Evolutionary conservation across 1,140 invertebrate species (phyloP).

Genomic region (Venustaconcha ellipsiformis): DNA sequence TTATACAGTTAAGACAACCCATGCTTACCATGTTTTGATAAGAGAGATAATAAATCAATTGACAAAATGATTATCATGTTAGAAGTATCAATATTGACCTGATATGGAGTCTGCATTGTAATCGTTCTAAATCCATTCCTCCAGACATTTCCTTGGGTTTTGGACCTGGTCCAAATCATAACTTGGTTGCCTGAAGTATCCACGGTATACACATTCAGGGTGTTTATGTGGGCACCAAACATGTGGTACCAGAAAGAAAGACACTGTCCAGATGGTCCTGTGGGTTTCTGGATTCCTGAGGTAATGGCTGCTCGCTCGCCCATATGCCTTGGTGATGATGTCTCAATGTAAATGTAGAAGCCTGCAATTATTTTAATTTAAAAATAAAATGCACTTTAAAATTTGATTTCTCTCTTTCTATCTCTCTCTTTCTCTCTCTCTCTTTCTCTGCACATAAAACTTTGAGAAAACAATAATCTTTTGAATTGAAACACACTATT

Average conservation of each 20-base stretch:
- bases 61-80: too few species aligned
- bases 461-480: too few species aligned
- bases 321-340: slow-evolving; percentile 52
- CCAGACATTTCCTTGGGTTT: slow-evolving; percentile 62
- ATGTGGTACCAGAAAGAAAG: slow-evolving; percentile 81
- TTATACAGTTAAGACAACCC: too few species aligned
- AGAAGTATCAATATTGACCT: slow-evolving; percentile 19
- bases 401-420: too few species aligned
- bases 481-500: too few species aligned
- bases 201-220: slow-evolving; percentile 54
- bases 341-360: slow-evolving; percentile 65
- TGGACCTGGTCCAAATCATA: slow-evolving; percentile 57
- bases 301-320: slow-evolving; percentile 57
- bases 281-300: slow-evolving; percentile 42
- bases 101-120: slow-evolving; percentile 29
- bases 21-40: too few species aligned
- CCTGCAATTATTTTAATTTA: slow-evolving; percentile 22
- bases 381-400: too few species aligned
- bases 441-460: too few species aligned
- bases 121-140: slow-evolving; percentile 43
- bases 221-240: slow-evolving; percentile 74
- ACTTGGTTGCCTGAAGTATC: slow-evolving; percentile 29
- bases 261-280: slow-evolving; percentile 39
- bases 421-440: too few species aligned
- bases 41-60: too few species aligned